Base-by-base conservation (phyloP, 2,888 invertebrate genomes). In the Falcaria lacertinaria region DNA sequence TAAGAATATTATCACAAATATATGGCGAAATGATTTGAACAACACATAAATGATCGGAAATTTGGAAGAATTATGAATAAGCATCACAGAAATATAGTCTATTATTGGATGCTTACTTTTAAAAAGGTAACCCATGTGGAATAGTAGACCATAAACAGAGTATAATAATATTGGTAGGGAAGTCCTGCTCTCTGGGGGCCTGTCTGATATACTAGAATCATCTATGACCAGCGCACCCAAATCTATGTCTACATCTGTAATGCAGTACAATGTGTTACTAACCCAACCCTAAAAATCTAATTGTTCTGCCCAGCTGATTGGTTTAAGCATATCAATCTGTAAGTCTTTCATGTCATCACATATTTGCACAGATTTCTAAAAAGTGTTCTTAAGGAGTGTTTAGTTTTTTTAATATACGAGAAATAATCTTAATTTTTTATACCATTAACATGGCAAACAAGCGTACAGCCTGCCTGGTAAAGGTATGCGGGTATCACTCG, bases 161-260 rank as follows among this genome's bases (percentile, higher is more conserved):
- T 90, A 90, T 55, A 90, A 68, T 54, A 86, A 64, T 64, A 90
- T 72, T 49, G 90, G 86, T 47, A 90, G 70, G 55, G 89, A 78
- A 51, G 85, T 76, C 53, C 70, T 70, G 55, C 65, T 67, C 47
- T 77, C 78, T 39, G 65, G 60, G 5, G 70, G 65, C 55, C 71
- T 69, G 57, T 78, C 71, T 42, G 74, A 69, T 54, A 72, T 46
- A 57, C 58, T 63, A 70, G 69, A 72, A 59, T 80, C 79, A 59
- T 85, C 77, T 61, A 89, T 80, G 64, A 77, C 69, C 76, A 90
- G 74, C 50, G 63, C 64, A 64, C 79, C 74, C 64, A 90, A 75
- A 77, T 83, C 81, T 78, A 86, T 72, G 69, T 75, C 80, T 75
- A 89, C 51, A 85, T 89, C 89, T 89, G 89, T 60, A 89, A 89